A percentile compares a stretch with the other conserved stretches of the same genome.
These are phyloP conservation scores for Tachuris rubrigastra DNA, from an alignment of 2,113 vertebrate genomes.

Conservation along the genomic window DNA sequence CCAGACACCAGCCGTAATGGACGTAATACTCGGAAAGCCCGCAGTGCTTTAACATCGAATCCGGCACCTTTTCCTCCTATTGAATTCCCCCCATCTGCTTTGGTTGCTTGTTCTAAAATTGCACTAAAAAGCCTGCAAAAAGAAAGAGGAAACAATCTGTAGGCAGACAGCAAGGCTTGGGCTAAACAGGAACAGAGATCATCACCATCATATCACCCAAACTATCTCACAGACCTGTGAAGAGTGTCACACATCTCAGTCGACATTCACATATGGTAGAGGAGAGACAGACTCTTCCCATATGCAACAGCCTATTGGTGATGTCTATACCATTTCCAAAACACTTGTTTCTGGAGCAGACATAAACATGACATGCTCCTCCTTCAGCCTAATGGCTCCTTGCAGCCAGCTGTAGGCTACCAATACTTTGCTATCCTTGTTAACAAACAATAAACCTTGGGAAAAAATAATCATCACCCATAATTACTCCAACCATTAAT, in stretches of 20 bases:
- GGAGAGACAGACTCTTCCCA: slow-evolving; percentile 42
- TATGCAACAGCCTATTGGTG: background rate
- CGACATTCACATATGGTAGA: background rate
- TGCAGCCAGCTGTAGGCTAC: background rate
- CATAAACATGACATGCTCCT: background rate
- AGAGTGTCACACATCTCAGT: slow-evolving; percentile 11
- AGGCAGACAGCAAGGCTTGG: slow-evolving; percentile 30
- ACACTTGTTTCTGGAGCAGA: background rate
- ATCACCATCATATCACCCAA: background rate
- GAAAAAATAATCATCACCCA: background rate
- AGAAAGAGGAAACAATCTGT: slow-evolving; percentile 49
- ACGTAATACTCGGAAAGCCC: slow-evolving; percentile 94
- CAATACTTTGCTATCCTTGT: background rate
- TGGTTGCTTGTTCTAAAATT: slow-evolving; percentile 99
- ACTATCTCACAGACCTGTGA: background rate
- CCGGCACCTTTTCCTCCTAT: slow-evolving; percentile 96
- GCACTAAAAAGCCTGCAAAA: slow-evolving; percentile 94
- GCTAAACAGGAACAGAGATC: slow-evolving; percentile 28
- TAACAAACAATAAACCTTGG: background rate
- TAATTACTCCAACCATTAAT: background rate
- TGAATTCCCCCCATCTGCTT: slow-evolving; percentile 91
- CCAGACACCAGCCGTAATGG: slow-evolving; percentile 95
- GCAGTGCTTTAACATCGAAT: slow-evolving; percentile 96
- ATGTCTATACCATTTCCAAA: background rate
- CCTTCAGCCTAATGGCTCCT: background rate